These are phyloP conservation scores for Apantesis nais DNA, from an alignment of 2,888 invertebrate species.

Conservation along the genomic window DNA sequence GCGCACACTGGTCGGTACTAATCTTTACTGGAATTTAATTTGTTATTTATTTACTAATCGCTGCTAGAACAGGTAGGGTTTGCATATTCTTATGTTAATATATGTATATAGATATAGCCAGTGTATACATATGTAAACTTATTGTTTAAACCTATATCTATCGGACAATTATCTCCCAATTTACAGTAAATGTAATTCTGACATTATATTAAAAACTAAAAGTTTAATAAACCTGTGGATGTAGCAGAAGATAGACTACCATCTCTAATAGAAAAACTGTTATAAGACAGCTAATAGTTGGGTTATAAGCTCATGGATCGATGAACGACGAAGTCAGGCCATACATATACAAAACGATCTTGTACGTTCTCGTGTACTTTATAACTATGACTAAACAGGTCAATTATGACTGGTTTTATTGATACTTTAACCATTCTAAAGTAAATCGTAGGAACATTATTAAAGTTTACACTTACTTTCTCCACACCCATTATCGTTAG, in stretches of 20 bases:
- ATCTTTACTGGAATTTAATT: constrained; percentile 83
- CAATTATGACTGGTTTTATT: not conserved
- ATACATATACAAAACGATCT: not conserved
- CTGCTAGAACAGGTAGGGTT: constrained; percentile 61
- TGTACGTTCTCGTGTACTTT: not conserved
- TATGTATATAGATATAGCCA: not conserved
- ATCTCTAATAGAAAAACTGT: not conserved
- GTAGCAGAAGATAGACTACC: not conserved
- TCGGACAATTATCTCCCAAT: not conserved
- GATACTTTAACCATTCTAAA: not conserved
- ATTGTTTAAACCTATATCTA: not conserved
- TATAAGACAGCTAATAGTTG: not conserved
- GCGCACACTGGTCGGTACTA: constrained; percentile 74
- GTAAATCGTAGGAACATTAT: not conserved
- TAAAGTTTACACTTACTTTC: not conserved
- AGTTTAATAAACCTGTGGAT: not conserved
- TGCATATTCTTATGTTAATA: constrained; percentile 52
- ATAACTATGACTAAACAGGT: not conserved
- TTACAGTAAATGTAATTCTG: too few species aligned
- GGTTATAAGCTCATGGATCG: not conserved
- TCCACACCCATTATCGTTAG: not conserved
- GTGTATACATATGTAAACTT: too few species aligned
- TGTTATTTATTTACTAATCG: constrained; percentile 81
- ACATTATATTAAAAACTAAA: not conserved
- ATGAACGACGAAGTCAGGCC: not conserved